Evolutionary conservation across 2,797 vertebrate genomes (phyloP).

Genomic region (Scolopax bukidnonensis): DNA sequence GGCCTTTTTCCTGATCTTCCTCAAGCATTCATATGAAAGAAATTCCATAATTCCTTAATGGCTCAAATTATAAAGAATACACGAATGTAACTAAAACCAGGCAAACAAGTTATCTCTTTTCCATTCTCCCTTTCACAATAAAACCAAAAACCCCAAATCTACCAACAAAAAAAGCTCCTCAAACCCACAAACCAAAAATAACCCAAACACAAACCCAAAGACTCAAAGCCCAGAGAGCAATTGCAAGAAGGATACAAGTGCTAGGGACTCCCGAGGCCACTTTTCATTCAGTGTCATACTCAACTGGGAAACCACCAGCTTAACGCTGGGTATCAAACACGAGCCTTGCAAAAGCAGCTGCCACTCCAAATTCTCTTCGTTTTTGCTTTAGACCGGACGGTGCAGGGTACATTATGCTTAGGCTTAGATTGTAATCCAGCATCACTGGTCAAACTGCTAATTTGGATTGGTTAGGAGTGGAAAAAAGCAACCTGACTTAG

Average conservation of each 20-base stretch:
- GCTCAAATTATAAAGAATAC: background rate
- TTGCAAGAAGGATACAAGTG: background rate
- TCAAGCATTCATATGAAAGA: background rate
- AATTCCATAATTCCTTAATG: background rate
- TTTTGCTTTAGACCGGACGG: background rate
- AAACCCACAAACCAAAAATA: background rate
- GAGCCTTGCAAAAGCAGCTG: background rate
- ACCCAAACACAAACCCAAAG: background rate
- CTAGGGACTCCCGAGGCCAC: background rate
- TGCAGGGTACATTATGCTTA: background rate
- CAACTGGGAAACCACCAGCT: background rate
- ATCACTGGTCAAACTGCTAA: background rate
- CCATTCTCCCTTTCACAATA: background rate
- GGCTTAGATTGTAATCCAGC: background rate
- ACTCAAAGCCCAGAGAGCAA: background rate
- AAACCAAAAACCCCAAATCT: background rate
- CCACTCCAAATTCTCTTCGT: background rate
- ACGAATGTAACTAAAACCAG: background rate
- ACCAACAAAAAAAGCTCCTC: background rate
- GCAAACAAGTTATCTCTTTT: background rate
- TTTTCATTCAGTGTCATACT: background rate
- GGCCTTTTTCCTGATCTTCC: background rate
- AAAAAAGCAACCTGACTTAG: background rate
- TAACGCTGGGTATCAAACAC: fast-evolving
- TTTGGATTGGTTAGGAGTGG: background rate